Evolutionary conservation across 2,113 vertebrate genomes (phyloP).

Genomic region (Ceyx cyanopectus): DNA sequence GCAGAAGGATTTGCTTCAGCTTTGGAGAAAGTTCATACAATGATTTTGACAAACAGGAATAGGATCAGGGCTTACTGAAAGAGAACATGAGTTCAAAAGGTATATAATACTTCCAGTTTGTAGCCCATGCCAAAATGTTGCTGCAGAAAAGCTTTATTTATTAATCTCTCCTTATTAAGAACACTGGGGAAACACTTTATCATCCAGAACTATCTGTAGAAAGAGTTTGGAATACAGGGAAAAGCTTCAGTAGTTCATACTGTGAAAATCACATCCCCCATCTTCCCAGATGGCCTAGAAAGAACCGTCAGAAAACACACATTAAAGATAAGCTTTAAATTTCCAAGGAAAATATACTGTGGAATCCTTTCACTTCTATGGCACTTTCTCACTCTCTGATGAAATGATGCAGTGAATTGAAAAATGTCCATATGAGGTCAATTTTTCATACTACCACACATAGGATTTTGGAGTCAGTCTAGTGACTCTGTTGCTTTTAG

Average conservation of each 20-base stretch:
- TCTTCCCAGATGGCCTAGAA: conserved; percentile 67
- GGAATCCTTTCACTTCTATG: conserved; percentile 66
- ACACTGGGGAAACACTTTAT: not conserved
- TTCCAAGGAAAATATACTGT: conserved; percentile 70
- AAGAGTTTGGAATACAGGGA: conserved; percentile 56
- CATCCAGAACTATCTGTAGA: conserved; percentile 28
- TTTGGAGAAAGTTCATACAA: not conserved
- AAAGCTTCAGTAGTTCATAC: conserved; percentile 58
- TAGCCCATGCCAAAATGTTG: not conserved
- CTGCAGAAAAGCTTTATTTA: not conserved
- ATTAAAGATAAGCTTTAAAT: conserved; percentile 68
- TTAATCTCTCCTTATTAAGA: not conserved
- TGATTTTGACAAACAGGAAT: not conserved
- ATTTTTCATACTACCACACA: not conserved
- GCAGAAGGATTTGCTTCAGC: not conserved
- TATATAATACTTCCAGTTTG: not conserved
- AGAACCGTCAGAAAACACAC: conserved; percentile 59
- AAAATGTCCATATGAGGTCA: not conserved
- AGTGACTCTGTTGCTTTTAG: not conserved
- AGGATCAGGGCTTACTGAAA: not conserved
- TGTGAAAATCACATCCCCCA: conserved; percentile 70
- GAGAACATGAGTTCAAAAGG: not conserved
- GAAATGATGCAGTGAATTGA: conserved; percentile 49
- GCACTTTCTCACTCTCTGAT: conserved; percentile 47
- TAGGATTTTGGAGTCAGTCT: not conserved